Evolutionary conservation across 2,113 vertebrate species (phyloP).

Genomic region (Notechis scutatus): DNA sequence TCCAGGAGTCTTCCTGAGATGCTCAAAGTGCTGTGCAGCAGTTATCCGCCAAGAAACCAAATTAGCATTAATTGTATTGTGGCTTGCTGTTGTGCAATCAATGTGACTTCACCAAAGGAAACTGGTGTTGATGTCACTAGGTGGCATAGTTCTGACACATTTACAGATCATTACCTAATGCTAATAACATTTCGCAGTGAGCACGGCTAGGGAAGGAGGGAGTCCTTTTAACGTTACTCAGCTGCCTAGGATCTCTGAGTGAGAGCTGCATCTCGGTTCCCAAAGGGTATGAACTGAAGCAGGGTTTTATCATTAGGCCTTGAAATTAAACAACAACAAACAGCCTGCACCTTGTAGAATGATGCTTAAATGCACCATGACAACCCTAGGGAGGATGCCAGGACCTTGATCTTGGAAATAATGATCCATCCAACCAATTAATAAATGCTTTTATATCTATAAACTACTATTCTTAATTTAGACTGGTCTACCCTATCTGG

Average conservation of each 20-base stretch:
- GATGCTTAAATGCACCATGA: neutral
- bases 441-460: neutral
- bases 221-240: conserved; percentile 44
- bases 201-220: conserved; percentile 44
- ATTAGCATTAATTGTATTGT: conserved; percentile 72
- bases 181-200: conserved; percentile 67
- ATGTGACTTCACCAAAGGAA: conserved; percentile 66
- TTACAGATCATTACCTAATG: conserved; percentile 72
- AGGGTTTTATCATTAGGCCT: conserved; percentile 54
- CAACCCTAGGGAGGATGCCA: neutral
- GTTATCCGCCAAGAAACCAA: conserved; percentile 64
- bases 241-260: conserved; percentile 57
- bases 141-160: conserved; percentile 78
- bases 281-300: conserved; percentile 43
- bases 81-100: conserved; percentile 67
- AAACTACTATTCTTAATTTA: neutral
- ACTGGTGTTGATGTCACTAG: conserved; percentile 71
- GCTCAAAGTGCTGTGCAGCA: conserved; percentile 36
- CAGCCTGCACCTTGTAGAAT: neutral
- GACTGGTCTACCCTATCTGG: neutral
- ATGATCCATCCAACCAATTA: neutral
- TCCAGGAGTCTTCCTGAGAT: conserved; percentile 27
- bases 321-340: conserved; percentile 55
- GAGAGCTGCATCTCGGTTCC: conserved; percentile 48
- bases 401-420: fast-evolving